These are phyloP conservation scores for Dendrocincla fuliginosa DNA, from an alignment of 2,797 vertebrate species.

Conservation along the genomic window DNA sequence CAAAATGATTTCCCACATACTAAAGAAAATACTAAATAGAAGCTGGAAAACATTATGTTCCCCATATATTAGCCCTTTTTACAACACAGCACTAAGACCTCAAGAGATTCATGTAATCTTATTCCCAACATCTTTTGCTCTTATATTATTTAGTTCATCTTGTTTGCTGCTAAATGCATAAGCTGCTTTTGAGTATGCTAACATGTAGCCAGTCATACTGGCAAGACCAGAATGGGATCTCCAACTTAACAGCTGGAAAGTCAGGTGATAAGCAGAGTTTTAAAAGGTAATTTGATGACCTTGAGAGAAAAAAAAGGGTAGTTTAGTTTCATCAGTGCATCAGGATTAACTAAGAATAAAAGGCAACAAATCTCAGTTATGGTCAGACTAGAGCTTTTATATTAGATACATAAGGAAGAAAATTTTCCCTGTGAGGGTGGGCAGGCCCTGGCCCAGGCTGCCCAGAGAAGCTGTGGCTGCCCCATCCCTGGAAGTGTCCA, in stretches of 20 bases:
- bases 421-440: not conserved
- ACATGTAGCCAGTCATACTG: not conserved
- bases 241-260: not conserved
- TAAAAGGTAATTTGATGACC: not conserved
- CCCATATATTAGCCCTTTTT: not conserved
- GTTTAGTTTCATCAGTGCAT: not conserved
- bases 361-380: not conserved
- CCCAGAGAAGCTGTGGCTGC: not conserved
- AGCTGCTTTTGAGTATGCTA: not conserved
- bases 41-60: not conserved
- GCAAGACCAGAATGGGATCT: not conserved
- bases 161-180: not conserved
- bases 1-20: not conserved
- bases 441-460: not conserved
- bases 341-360: not conserved
- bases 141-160: not conserved
- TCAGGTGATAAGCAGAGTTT: not conserved
- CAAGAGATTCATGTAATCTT: not conserved
- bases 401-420: not conserved
- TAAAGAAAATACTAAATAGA: not conserved
- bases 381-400: not conserved
- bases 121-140: not conserved
- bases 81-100: not conserved
- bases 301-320: not conserved
- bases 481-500: not conserved